Evolutionary conservation across 2,888 invertebrate genomes (phyloP), one percentile per base, ranked within the genome.

Genomic region (Nephrotoma guestfalica): DNA sequence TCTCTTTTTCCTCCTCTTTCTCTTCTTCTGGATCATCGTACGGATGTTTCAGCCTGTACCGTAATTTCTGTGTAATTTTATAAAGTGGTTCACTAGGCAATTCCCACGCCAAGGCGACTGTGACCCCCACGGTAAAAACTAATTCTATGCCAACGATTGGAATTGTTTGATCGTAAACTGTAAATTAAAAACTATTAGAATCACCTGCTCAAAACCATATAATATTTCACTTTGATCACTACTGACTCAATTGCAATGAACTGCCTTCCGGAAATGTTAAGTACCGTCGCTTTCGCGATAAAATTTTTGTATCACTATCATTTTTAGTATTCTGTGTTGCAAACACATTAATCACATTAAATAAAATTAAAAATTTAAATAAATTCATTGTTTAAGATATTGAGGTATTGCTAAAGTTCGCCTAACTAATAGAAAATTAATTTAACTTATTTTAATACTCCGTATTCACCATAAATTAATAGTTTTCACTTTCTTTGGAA

Each of bases 31-130:
- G 30, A 30, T 30, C 30, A 30, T 3, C 30, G 3, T 30, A 30
- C 18, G 42, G 42, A 85, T 85, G 18, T 85, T 85, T 83, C 30
- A 87, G 83, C 18, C 41, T 83, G 1, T 87, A 71, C 1, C 87
- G 85, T n/a, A 87, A 18, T 42, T 86, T 30, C 43, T 87, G 71
- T 41, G 87, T 87, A 40, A 87, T 87, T 41, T 86, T 86, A 51
- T 87, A 87, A 0, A 86, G 90, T 4, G 92, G 94, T 87, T 94
- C 94, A 88, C 95, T 94, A 0, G 96, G 96, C 83, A 96, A 90
- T 89, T 96, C 94, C 93, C 94, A 96, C 2, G 96, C 96, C 88
- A 96, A 90, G 0, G 96, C 96, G 0, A 95, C 95, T 0, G 96
- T 96, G 86, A 94, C 93, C 0, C 96, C 96, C 89, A 94, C 92